These are phyloP conservation scores for Tenebrio molitor DNA, from an alignment of 1,140 invertebrate species.

Conservation along the genomic window DNA sequence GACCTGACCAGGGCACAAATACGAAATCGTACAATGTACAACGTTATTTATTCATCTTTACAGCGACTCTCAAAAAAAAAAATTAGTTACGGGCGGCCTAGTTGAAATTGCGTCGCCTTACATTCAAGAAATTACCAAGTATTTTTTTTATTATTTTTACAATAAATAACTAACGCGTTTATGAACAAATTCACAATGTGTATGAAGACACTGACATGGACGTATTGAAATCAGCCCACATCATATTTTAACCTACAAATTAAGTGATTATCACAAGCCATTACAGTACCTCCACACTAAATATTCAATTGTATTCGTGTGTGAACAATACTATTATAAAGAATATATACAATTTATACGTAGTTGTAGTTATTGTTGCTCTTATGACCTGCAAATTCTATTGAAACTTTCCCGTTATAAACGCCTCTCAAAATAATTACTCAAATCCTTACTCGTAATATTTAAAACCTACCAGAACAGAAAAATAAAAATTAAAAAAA, in stretches of 20 bases:
- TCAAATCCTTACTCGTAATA: not conserved
- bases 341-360: slow-evolving; percentile 1
- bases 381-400: not conserved
- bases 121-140: too few relatives aligned
- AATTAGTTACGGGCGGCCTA: not conserved
- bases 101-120: not conserved
- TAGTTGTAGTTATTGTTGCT: slow-evolving; percentile 1
- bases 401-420: not conserved
- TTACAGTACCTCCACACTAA: slow-evolving; percentile 37
- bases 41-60: slow-evolving; percentile 28
- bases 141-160: too few relatives aligned
- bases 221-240: slow-evolving; percentile 9
- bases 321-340: slow-evolving; percentile 29
- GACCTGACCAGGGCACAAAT: not conserved
- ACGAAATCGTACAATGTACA: slow-evolving; percentile 6
- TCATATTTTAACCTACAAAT: slow-evolving; percentile 7
- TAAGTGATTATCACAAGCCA: slow-evolving; percentile 37
- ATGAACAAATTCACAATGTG: slow-evolving; percentile 31
- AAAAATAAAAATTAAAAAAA: too few relatives aligned
- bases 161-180: slow-evolving; percentile 17
- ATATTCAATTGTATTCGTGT: not conserved
- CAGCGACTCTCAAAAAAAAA: slow-evolving; percentile 8
- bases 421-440: slow-evolving; percentile 10
- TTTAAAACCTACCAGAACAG: not conserved
- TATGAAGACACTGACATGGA: slow-evolving; percentile 32